Percentiles rank a stretch among this genome's conserved stretches.
These are phyloP conservation scores for Campopleginae sp. DNA, from an alignment of 2,888 invertebrate genomes.

Conservation along the genomic window DNA sequence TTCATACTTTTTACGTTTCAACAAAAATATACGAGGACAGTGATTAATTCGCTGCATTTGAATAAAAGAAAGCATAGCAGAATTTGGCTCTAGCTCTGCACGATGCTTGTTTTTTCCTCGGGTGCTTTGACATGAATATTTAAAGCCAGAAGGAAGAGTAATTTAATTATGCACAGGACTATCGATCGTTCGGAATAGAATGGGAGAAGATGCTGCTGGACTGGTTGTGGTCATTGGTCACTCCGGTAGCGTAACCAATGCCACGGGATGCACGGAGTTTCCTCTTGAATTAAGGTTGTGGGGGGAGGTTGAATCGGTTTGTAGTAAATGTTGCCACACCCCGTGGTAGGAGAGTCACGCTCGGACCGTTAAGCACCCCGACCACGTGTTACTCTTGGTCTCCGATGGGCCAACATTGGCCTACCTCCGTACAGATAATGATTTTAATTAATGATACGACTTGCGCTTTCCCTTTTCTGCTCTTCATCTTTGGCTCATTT, in stretches of 20 bases:
- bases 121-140: not conserved
- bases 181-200: constrained; percentile 17
- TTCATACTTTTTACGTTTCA: not conserved
- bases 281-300: constrained; percentile 28
- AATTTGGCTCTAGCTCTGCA: not conserved
- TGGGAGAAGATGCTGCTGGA: constrained; percentile 70
- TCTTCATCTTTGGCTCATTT: not conserved
- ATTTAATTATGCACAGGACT: constrained; percentile 72
- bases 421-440: constrained; percentile 59
- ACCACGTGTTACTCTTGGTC: constrained; percentile 70
- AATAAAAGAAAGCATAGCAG: not conserved
- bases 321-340: constrained; percentile 63
- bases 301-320: constrained; percentile 49
- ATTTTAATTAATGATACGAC: constrained; percentile 66
- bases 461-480: not conserved
- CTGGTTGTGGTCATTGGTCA: constrained; percentile 60
- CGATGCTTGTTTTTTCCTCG: not conserved
- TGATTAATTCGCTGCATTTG: not conserved
- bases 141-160: constrained; percentile 50
- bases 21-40: not conserved
- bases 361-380: constrained; percentile 66
- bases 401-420: constrained; percentile 41
- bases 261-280: constrained; percentile 10
- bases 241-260: constrained; percentile 43
- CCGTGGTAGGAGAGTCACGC: constrained; percentile 68